Evolutionary conservation across 2,113 vertebrate species (phyloP).

Genomic region (Oryzias curvinotus): DNA sequence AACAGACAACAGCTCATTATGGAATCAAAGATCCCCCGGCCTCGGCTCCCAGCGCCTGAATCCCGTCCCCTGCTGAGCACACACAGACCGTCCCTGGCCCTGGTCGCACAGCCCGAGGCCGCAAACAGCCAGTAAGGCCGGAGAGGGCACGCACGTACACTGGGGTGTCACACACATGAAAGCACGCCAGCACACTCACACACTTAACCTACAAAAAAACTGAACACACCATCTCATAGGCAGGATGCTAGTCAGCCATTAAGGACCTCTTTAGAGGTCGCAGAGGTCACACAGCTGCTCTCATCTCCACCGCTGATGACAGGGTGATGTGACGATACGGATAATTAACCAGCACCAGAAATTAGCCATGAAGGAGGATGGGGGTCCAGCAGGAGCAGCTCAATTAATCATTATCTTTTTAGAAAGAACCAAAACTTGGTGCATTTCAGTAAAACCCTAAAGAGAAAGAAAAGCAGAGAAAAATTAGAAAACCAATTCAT

Average conservation of each 20-base stretch:
- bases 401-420: constrained; percentile 5
- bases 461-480: no score
- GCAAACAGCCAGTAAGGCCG: constrained; percentile 52
- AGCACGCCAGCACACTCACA: constrained; percentile 53
- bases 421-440: constrained; percentile 4
- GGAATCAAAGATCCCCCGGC: constrained; percentile 58
- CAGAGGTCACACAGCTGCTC: constrained; percentile 66
- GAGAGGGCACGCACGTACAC: constrained; percentile 46
- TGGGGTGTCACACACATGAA: constrained; percentile 61
- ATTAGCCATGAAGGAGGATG: constrained; percentile 22
- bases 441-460: no score
- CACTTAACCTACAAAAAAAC: constrained; percentile 47
- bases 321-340: constrained; percentile 43
- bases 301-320: constrained; percentile 55
- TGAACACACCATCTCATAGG: constrained; percentile 62
- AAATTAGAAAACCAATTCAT: no score
- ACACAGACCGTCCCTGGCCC: constrained; percentile 58
- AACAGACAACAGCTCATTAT: constrained; percentile 75
- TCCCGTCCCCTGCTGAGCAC: constrained; percentile 70
- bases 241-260: constrained; percentile 54
- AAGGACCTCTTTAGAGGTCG: constrained; percentile 50
- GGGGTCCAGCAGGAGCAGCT: constrained; percentile 39
- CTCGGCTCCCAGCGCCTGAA: constrained; percentile 60
- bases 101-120: constrained; percentile 54
- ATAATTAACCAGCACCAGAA: constrained; percentile 60